Percentiles rank a stretch among this genome's conserved stretches.
Conservation (phyloP, 2,888 invertebrate genomes). For the Cheilosia vernalis region DNA sequence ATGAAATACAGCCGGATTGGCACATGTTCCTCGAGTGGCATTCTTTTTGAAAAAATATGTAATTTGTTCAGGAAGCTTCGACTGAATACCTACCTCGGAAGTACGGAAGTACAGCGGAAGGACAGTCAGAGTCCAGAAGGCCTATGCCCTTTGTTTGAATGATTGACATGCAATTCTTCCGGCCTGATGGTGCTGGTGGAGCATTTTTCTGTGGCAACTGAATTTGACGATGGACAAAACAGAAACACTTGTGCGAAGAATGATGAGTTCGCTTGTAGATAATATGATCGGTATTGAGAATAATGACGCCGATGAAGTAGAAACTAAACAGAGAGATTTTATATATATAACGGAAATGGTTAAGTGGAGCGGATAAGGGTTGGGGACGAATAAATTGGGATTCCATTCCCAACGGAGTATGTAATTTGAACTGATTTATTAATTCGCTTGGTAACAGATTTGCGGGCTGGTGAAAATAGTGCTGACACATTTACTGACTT, state of each 20-base stretch:
- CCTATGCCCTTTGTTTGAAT: neutral
- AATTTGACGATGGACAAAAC: conserved; percentile 8
- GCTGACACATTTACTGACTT: no score
- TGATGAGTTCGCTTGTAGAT: neutral
- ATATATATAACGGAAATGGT: neutral
- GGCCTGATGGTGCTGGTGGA: neutral
- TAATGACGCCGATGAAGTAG: neutral
- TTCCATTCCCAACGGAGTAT: neutral
- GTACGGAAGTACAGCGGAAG: conserved; percentile 14
- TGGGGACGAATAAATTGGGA: no score
- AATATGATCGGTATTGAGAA: neutral
- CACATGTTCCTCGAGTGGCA: conserved; percentile 5
- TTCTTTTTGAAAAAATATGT: neutral
- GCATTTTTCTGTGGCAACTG: no score
- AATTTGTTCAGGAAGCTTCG: conserved; percentile 14
- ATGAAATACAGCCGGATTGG: neutral
- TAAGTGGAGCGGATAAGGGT: neutral
- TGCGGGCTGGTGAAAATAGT: no score
- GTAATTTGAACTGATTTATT: no score
- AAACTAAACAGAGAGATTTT: neutral
- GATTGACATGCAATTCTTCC: conserved; percentile 32
- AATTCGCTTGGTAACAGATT: no score
- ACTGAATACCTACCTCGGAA: conserved; percentile 30
- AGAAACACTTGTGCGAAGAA: neutral
- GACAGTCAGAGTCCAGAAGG: neutral